Evolutionary conservation across 2,888 invertebrate genomes (phyloP), one percentile per base, ranked within the genome.

Genomic region (Galerucella pusilla): DNA sequence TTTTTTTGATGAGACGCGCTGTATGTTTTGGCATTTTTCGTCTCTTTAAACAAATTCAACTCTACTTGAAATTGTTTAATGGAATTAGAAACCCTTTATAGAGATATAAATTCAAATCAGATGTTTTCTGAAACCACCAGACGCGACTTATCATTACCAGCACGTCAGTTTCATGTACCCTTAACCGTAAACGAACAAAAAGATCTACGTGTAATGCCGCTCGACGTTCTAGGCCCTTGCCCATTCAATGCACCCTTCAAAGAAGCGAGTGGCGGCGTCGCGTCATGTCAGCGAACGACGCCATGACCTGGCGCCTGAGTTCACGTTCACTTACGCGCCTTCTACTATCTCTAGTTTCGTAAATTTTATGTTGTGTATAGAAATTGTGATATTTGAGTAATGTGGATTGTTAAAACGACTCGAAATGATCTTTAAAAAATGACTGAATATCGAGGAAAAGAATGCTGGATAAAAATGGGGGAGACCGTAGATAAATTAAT

Each of bases 271-370:
- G 59, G 77, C 80, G 81, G 14, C 54, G 54, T 75, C 79, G 80
- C 80, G 80, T 79, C 81, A 75, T 72, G 72, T 77, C 75, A 77
- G 75, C 73, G 71, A 75, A 73, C 75, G 77, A 75, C 80, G 81
- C 78, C 82, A 80, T 82, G 83, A 82, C 82, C 82, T 79, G 83
- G 81, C 83, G 83, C 80, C 82, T 69, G 70, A 71, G 79, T 79
- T 79, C 79, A 79, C 70, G 64, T 61, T 65, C 70, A 28, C 16
- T 57, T 65, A 54, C 60, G 60, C 52, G 67, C 46, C 46, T 60
- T 61, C 42, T 45, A 45, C 67, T 64, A 42, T 65, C 66, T 60
- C 59, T 12, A 66, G 46, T 67, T 57, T 60, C 46, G n/a, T 49
- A 59, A 66, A 60, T 72, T 66, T 66, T 59, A 45, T 66, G 57